Evolutionary conservation across 2,888 invertebrate genomes (phyloP).

Genomic region (Matsumyia berberina): DNA sequence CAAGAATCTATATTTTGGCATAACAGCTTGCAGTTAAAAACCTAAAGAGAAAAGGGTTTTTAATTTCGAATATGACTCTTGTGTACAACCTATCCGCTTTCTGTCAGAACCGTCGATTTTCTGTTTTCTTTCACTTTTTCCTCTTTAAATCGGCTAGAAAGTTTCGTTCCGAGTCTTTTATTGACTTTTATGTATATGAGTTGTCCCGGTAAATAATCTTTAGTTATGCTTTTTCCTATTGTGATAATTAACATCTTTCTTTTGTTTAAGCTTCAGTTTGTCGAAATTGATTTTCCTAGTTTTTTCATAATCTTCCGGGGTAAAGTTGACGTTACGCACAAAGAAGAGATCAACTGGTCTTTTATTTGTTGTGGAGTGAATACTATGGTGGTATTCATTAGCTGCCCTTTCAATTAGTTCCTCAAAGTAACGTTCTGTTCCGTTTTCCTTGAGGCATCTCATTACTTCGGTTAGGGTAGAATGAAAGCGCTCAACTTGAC

Average conservation of each 20-base stretch:
- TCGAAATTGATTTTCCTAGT: background rate
- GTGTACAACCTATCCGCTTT: conserved; percentile 32
- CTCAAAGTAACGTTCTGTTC: background rate
- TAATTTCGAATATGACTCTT: background rate
- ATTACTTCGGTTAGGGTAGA: background rate
- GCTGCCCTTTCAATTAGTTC: background rate
- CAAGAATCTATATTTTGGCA: too few species aligned
- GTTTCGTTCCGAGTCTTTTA: conserved; percentile 46
- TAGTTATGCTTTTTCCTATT: background rate
- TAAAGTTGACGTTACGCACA: too few species aligned
- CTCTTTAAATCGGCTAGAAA: background rate
- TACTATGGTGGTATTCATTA: background rate
- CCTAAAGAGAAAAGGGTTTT: background rate
- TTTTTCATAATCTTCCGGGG: too few species aligned
- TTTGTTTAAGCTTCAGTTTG: background rate
- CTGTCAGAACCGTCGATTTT: conserved; percentile 45
- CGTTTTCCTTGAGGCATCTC: too few species aligned
- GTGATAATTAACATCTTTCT: background rate
- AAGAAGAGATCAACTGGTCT: background rate
- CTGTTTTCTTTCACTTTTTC: conserved; percentile 58
- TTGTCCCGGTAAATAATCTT: conserved; percentile 24
- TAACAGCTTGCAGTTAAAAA: too few species aligned
- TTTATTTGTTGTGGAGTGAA: background rate
- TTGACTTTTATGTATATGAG: conserved; percentile 34
- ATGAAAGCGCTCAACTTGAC: background rate